phyloP scores from a whole-genome alignment of 1,140 invertebrate genomes.

The Brachionus plicatilis region DNA sequence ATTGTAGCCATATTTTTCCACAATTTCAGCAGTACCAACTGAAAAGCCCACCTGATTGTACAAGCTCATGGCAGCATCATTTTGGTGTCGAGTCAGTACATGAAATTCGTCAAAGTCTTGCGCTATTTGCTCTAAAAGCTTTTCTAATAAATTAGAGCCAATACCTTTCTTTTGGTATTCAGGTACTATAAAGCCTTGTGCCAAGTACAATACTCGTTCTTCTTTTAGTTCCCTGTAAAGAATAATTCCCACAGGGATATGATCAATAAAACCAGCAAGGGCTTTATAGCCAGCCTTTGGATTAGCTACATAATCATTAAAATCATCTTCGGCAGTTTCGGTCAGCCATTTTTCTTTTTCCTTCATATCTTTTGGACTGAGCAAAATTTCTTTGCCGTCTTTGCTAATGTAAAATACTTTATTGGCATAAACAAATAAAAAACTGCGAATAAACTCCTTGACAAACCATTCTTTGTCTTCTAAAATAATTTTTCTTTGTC shows the following conservation, averaged over 20 bases:
- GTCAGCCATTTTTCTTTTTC: not conserved
- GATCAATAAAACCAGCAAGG: not conserved
- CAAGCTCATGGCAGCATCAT: not conserved
- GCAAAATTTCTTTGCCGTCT: not conserved
- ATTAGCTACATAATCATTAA: not conserved
- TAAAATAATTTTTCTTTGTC: not conserved
- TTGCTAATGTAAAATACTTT: not conserved
- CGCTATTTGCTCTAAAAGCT: not conserved
- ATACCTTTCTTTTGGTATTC: not conserved
- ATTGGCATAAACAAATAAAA: not conserved
- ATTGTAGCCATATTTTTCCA: not conserved
- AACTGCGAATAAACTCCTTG: not conserved
- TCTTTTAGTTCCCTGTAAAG: not conserved
- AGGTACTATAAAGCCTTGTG: not conserved
- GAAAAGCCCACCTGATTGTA: not conserved
- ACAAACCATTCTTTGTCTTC: not conserved
- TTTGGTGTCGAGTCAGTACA: not conserved
- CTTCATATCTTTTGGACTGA: not conserved
- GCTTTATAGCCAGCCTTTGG: not conserved
- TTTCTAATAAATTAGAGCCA: not conserved
- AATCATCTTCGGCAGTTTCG: not conserved
- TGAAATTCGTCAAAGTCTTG: not conserved
- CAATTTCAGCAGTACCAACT: not conserved
- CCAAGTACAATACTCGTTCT: not conserved
- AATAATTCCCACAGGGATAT: not conserved